Evolutionary conservation across 2,797 vertebrate genomes (phyloP).

Genomic region (Halcyon smyrnensis): DNA sequence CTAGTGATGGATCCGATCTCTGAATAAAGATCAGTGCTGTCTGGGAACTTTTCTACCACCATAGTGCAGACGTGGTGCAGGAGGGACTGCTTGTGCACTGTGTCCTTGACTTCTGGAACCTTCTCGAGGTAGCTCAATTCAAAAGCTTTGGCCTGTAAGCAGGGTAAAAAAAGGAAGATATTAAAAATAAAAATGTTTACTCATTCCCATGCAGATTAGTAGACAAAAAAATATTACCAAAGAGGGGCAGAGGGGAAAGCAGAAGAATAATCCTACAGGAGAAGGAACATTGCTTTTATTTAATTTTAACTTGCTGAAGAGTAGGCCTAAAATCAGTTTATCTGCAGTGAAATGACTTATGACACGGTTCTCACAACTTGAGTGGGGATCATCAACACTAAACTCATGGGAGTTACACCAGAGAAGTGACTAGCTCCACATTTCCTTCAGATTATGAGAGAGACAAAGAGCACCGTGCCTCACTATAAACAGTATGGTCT

Average conservation of each 20-base stretch:
- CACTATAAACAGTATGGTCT: neutral
- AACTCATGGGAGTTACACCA: neutral
- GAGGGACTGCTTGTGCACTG: slow-evolving; percentile 96
- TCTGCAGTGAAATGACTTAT: neutral
- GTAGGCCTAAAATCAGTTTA: neutral
- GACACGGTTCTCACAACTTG: neutral
- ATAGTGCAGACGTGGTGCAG: slow-evolving; percentile 94
- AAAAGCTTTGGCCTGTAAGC: slow-evolving; percentile 93
- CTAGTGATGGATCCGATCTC: slow-evolving; percentile 96
- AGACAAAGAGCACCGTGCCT: neutral
- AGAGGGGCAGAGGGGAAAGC: neutral
- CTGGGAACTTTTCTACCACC: slow-evolving; percentile 96
- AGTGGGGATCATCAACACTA: neutral
- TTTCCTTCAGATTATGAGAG: neutral
- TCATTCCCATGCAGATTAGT: neutral
- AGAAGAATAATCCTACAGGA: neutral
- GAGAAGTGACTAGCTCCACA: neutral
- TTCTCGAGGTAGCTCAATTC: slow-evolving; percentile 98
- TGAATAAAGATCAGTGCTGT: slow-evolving; percentile 96
- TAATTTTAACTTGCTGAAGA: neutral
- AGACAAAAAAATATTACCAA: neutral
- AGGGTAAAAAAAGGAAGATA: neutral
- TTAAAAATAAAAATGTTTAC: neutral
- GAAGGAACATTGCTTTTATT: neutral
- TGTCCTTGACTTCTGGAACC: slow-evolving; percentile 98